phyloP scores from a whole-genome alignment of 2,113 vertebrate species.

The Erythrocercus mccallii region DNA sequence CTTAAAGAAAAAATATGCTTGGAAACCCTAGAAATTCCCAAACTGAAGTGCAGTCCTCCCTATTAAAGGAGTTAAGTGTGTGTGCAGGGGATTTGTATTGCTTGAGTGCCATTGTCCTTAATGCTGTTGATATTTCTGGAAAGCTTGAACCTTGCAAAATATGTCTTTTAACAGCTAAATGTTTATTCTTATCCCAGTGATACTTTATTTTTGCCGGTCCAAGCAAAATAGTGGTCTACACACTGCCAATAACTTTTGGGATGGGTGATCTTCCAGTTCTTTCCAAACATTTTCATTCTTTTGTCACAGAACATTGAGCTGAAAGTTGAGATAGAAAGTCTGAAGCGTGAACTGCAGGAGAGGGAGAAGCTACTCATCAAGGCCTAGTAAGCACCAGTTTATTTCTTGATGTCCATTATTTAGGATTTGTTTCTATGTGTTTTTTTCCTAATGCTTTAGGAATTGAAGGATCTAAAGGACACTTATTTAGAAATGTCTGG shows the following conservation, averaged over 20 bases:
- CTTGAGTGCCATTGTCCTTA: neutral
- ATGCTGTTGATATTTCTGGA: neutral
- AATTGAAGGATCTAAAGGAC: neutral
- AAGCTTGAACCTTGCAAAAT: neutral
- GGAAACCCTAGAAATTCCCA: neutral
- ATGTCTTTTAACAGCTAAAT: neutral
- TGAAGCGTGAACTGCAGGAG: conserved; percentile 90
- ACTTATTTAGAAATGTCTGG: neutral
- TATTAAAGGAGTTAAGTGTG: neutral
- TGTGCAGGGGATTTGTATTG: neutral
- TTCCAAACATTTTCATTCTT: neutral
- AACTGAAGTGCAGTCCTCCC: neutral
- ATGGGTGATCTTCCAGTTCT: neutral
- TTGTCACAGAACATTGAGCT: conserved; percentile 91
- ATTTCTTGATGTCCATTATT: neutral
- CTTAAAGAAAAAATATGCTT: neutral
- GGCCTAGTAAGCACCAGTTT: conserved; percentile 85
- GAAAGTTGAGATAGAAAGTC: conserved; percentile 94
- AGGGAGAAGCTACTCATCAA: conserved; percentile 92
- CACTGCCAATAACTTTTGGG: neutral
- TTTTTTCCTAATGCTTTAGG: neutral
- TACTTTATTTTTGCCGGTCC: neutral
- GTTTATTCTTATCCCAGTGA: neutral
- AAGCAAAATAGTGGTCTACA: neutral
- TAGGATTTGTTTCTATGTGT: neutral